Evolutionary conservation across 2,888 invertebrate genomes (phyloP).

Genomic region (Syrphus vitripennis): DNA sequence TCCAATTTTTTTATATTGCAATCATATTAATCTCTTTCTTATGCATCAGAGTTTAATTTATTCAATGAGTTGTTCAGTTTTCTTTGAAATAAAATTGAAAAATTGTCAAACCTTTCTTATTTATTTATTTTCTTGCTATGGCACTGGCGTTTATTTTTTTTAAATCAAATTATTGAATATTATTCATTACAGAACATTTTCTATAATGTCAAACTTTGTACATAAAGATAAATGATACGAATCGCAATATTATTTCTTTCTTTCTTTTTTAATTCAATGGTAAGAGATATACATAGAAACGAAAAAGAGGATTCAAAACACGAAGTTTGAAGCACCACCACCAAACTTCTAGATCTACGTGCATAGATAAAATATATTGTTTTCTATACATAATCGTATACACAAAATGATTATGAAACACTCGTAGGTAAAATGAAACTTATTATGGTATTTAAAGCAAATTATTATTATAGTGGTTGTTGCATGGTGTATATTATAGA

Average conservation of each 20-base stretch:
- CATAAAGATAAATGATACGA: constrained; percentile 5
- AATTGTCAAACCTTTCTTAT: too few species aligned
- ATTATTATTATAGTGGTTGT: constrained; percentile 41
- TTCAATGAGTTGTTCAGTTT: too few species aligned
- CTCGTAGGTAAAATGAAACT: constrained; percentile 32
- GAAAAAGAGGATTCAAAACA: constrained; percentile 33
- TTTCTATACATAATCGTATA: neutral
- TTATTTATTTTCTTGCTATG: too few species aligned
- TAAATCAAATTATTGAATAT: neutral
- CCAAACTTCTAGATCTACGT: constrained; percentile 54
- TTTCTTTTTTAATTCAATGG: neutral
- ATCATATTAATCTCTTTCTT: too few species aligned
- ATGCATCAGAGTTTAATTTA: too few species aligned
- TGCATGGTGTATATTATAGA: neutral
- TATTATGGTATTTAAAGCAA: constrained; percentile 59
- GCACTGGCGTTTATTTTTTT: neutral
- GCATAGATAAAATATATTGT: constrained; percentile 47
- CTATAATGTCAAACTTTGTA: neutral
- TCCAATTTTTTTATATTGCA: too few species aligned
- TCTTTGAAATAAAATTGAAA: too few species aligned
- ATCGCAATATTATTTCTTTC: constrained; percentile 35
- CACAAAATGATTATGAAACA: constrained; percentile 16
- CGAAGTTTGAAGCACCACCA: constrained; percentile 13
- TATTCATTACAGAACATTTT: neutral
- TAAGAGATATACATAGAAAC: neutral